Percentiles rank a stretch among this genome's conserved stretches.
Conservation (phyloP, 2,797 vertebrate genomes). For the Antrozous pallidus region DNA sequence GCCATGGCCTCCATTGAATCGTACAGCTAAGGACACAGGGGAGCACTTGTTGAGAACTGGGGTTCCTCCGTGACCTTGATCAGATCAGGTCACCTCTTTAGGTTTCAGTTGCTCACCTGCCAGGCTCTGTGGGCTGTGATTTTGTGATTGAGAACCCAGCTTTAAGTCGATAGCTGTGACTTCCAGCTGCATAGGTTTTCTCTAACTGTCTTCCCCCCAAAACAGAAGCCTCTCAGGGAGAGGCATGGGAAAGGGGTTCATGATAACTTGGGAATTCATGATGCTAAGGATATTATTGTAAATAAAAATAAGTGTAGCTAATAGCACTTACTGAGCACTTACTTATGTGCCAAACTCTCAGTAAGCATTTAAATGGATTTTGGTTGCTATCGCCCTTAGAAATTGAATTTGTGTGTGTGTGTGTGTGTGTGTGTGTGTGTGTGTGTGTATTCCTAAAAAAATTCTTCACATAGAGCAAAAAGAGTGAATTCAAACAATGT, state of each 20-base stretch:
- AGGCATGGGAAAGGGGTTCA: neutral
- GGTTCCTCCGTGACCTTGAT: neutral
- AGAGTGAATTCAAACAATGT: neutral
- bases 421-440: neutral
- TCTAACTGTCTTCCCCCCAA: neutral
- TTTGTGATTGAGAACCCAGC: conserved; percentile 18
- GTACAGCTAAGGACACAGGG: neutral
- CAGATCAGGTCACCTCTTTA: neutral
- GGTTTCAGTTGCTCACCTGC: neutral
- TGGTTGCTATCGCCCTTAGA: neutral
- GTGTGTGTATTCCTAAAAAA: neutral
- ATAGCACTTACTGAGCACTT: neutral
- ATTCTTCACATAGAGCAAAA: neutral
- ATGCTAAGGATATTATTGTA: neutral
- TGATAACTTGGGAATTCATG: neutral
- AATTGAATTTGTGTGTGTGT: neutral
- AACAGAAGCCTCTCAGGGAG: neutral
- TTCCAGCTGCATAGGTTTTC: neutral
- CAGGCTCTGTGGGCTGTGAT: neutral
- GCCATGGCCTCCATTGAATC: neutral
- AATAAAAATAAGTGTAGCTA: neutral
- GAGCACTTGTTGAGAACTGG: neutral
- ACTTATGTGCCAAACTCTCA: neutral
- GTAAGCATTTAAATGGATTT: neutral
- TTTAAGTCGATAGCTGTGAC: neutral